Evolutionary conservation across 2,113 vertebrate species (phyloP).

Genomic region (Campylomormyrus numenius): DNA sequence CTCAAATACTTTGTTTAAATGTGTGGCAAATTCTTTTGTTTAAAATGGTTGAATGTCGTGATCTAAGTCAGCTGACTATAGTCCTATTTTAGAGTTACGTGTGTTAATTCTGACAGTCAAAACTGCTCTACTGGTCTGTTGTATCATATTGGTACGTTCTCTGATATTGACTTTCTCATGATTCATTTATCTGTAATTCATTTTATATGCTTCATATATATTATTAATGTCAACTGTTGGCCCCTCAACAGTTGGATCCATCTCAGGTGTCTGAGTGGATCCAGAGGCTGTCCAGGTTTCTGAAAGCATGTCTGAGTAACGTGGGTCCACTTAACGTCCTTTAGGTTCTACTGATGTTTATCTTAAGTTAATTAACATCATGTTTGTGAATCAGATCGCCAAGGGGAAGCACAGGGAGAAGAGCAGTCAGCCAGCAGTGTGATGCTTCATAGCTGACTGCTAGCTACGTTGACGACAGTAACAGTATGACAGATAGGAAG

Average conservation of each 20-base stretch:
- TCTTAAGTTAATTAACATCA: not conserved
- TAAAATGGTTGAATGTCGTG: not conserved
- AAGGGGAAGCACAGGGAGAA: not conserved
- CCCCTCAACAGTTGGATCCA: not conserved
- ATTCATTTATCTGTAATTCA: not conserved
- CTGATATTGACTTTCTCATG: not conserved
- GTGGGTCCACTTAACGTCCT: not conserved
- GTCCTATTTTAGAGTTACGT: not conserved
- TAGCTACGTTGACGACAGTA: not conserved
- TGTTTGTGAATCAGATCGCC: not conserved
- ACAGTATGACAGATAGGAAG: not conserved
- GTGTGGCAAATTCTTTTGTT: not conserved
- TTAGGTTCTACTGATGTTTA: not conserved
- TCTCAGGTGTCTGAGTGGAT: not conserved
- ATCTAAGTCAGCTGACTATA: not conserved
- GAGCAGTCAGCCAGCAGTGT: not conserved
- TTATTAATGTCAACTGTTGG: not conserved
- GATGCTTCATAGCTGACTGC: not conserved
- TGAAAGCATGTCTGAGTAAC: not conserved
- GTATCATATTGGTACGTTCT: not conserved
- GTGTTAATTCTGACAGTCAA: not conserved
- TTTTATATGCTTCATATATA: not conserved
- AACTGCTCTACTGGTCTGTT: not conserved
- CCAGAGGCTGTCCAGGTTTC: not conserved
- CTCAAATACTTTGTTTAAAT: not conserved